Percentiles rank a stretch among this genome's conserved stretches.
Conservation (phyloP, 2,113 vertebrate species). For the Tinamus guttatus region DNA sequence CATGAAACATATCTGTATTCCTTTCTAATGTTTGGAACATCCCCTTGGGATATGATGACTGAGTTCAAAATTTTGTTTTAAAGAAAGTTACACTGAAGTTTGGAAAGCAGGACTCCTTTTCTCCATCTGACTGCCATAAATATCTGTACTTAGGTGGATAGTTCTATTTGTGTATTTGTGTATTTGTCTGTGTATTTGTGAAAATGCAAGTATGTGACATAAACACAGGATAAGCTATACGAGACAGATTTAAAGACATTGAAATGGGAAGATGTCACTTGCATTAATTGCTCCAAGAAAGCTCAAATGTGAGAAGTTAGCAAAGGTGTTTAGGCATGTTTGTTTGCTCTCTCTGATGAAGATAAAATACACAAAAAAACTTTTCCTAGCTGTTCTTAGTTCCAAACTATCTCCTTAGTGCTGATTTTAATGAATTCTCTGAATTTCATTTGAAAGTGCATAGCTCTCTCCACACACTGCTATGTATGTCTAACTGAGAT, state of each 20-base stretch:
- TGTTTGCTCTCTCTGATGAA: background rate
- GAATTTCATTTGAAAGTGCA: accelerated
- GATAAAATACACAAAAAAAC: background rate
- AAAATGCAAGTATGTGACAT: background rate
- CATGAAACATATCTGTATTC: background rate
- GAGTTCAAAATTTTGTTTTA: background rate
- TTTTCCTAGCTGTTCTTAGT: background rate
- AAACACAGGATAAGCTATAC: background rate
- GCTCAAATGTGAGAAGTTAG: background rate
- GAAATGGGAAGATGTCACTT: background rate
- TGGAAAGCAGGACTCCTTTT: background rate
- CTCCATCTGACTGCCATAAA: background rate
- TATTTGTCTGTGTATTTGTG: background rate
- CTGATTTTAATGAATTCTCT: background rate
- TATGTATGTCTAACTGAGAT: background rate
- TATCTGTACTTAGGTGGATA: background rate
- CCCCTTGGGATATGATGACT: background rate
- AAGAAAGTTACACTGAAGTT: background rate
- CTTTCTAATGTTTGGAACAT: background rate
- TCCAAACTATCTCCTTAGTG: background rate
- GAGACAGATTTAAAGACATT: background rate
- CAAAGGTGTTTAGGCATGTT: accelerated
- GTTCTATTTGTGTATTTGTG: background rate
- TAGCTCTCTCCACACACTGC: background rate
- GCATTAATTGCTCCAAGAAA: background rate